Evolutionary conservation across 1,140 invertebrate species (phyloP).

Genomic region (Apis laboriosa): DNA sequence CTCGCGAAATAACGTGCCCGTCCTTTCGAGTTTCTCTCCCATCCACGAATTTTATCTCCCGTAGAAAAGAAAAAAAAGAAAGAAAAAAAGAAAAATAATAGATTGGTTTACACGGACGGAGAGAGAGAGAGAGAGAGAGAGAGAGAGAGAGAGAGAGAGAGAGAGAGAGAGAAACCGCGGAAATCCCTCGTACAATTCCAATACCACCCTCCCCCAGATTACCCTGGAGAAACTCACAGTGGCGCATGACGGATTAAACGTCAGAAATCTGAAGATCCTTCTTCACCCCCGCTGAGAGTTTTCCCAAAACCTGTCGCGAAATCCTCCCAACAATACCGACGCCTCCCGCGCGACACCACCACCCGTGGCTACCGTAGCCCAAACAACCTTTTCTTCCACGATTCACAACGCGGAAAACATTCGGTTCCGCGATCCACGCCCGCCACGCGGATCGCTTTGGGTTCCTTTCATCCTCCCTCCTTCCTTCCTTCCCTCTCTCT

Average conservation of each 20-base stretch:
- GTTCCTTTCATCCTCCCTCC: slow-evolving; percentile 42
- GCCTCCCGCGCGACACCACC: slow-evolving; percentile 38
- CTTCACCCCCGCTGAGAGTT: slow-evolving; percentile 66
- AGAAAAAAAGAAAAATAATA: not conserved
- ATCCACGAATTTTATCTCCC: not conserved
- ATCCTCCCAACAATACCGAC: slow-evolving; percentile 52
- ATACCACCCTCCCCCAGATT: not conserved
- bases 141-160: no score
- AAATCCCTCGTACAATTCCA: not conserved
- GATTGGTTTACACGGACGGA: not conserved
- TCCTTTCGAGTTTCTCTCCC: not conserved
- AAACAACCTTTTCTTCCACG: slow-evolving; percentile 58
- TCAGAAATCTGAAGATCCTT: slow-evolving; percentile 58
- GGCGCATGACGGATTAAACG: slow-evolving; percentile 64
- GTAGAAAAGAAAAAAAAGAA: no score
- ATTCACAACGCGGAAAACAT: slow-evolving; percentile 24
- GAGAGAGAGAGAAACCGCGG: no score
- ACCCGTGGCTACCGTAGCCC: slow-evolving; percentile 56
- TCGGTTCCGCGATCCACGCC: not conserved
- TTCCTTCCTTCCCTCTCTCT: slow-evolving; percentile 6
- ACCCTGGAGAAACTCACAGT: not conserved
- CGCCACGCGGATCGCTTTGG: not conserved
- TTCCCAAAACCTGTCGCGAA: slow-evolving; percentile 71
- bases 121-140: no score
- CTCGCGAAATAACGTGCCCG: not conserved